phyloP scores from a whole-genome alignment of 2,888 invertebrate species.

The Ernsta delagoae region DNA sequence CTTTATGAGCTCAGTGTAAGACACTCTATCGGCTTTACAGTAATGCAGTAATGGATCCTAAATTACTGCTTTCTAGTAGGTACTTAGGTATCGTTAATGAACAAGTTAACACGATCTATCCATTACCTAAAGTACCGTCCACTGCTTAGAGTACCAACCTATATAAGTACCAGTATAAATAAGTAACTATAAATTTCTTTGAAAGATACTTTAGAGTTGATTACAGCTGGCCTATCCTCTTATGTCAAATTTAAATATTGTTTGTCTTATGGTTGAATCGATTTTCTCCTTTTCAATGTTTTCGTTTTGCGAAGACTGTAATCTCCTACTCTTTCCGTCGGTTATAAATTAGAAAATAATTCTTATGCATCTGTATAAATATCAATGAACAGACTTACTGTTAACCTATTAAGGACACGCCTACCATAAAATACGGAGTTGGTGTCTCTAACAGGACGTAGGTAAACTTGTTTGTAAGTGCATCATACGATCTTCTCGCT shows the following conservation, averaged over 20 bases:
- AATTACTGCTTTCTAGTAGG: conserved; percentile 2
- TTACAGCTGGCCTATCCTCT: too few species aligned
- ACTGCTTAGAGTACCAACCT: not conserved
- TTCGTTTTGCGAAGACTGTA: too few species aligned
- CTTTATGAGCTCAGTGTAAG: not conserved
- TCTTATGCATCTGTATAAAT: not conserved
- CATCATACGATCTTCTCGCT: not conserved
- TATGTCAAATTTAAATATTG: too few species aligned
- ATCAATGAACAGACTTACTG: not conserved
- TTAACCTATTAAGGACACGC: conserved; percentile 1
- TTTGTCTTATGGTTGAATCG: too few species aligned
- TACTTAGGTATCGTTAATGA: not conserved
- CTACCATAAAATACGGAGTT: conserved; percentile 12
- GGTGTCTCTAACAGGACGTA: conserved; percentile 13
- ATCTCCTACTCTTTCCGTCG: too few species aligned
- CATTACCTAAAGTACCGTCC: not conserved
- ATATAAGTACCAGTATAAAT: too few species aligned
- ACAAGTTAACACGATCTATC: conserved; percentile 1
- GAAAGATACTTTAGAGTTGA: too few species aligned
- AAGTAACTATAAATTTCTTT: too few species aligned
- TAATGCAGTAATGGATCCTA: conserved; percentile 15
- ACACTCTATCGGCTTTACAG: conserved; percentile 8
- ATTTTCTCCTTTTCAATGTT: too few species aligned
- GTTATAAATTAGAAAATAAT: too few species aligned
- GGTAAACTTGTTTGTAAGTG: conserved; percentile 14